These are phyloP conservation scores for Sinotaia quadrata DNA, from an alignment of 2,888 invertebrate genomes.

Conservation along the genomic window DNA sequence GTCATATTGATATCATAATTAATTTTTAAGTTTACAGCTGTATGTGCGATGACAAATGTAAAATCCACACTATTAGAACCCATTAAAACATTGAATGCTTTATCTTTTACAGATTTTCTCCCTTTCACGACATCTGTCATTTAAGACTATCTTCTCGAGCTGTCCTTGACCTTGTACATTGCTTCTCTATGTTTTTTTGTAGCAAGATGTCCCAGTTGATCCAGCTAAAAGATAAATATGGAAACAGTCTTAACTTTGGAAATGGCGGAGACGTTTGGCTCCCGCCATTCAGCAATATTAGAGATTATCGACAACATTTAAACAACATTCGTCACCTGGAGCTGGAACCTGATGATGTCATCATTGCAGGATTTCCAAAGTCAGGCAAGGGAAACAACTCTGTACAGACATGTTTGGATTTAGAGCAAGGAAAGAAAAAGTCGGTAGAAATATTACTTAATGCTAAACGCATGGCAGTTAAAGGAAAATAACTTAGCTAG, in stretches of 20 bases:
- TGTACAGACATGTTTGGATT: not conserved
- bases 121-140: not conserved
- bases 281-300: constrained; percentile 3
- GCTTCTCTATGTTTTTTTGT: too few species aligned
- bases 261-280: not conserved
- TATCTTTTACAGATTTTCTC: not conserved
- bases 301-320: constrained; percentile 12
- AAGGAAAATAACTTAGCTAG: too few species aligned
- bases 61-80: too few species aligned
- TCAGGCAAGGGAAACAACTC: constrained; percentile 22
- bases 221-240: constrained; percentile 14
- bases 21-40: too few species aligned
- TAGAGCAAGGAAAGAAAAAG: not conserved
- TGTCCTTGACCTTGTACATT: not conserved
- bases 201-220: constrained; percentile 2
- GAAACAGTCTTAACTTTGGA: not conserved
- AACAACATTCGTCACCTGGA: constrained; percentile 11
- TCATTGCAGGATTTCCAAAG: constrained; percentile 20
- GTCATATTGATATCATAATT: too few species aligned
- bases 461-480: too few species aligned
- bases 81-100: too few species aligned
- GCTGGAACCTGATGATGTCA: constrained; percentile 23
- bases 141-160: not conserved
- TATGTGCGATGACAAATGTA: too few species aligned
- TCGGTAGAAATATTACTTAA: too few species aligned